Percentiles rank a stretch among this genome's conserved stretches.
Conservation (phyloP, 2,113 vertebrate species). For the Chaetorhynchus papuensis region DNA sequence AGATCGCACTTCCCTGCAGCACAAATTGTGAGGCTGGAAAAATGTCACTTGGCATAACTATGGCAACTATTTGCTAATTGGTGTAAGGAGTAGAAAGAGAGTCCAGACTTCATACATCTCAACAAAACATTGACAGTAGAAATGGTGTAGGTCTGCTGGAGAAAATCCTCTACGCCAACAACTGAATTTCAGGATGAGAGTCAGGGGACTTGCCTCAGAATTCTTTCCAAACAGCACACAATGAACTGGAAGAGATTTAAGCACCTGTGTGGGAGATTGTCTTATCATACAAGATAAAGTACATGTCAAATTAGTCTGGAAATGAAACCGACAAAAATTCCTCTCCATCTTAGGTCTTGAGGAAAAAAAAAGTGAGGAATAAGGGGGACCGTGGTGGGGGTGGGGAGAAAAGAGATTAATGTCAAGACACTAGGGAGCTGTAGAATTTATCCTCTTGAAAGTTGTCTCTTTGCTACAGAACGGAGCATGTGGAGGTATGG, state of each 20-base stretch:
- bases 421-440: neutral
- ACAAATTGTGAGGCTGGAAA: neutral
- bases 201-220: neutral
- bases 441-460: neutral
- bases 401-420: neutral
- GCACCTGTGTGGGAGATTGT: neutral
- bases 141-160: neutral
- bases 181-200: neutral
- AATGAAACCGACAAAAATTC: neutral
- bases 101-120: neutral
- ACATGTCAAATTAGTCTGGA: neutral
- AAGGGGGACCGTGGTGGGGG: too few species aligned
- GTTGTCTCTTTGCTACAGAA: neutral
- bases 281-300: neutral
- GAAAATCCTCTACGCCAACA: neutral
- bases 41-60: neutral
- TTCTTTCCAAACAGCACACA: neutral
- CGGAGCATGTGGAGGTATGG: neutral
- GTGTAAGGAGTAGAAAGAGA: neutral
- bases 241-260: neutral
- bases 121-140: neutral
- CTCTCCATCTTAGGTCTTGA: neutral
- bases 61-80: neutral
- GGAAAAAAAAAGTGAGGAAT: neutral
- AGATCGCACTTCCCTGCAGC: neutral